phyloP scores from a whole-genome alignment of 1,140 invertebrate genomes.

The fruit fly (Drosophila melanogaster) region DNA sequence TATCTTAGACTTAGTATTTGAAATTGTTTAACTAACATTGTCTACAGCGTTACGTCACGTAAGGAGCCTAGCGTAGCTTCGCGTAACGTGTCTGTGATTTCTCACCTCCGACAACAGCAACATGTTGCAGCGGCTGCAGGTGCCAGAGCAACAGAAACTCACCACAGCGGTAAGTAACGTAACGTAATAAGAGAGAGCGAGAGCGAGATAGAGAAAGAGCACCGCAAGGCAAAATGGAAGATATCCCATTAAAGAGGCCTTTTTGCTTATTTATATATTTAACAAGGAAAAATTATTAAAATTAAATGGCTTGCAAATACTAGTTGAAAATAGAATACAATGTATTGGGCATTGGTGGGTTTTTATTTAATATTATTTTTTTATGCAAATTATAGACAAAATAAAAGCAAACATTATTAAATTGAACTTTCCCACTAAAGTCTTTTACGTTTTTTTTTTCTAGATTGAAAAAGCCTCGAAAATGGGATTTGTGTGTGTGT shows the following conservation, averaged over 20 bases:
- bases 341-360: not conserved
- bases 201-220: not conserved
- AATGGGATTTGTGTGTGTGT: conserved; percentile 9
- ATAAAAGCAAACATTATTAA: not conserved
- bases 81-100: conserved; percentile 12
- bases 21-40: conserved; percentile 10
- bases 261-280: not conserved
- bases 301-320: no score
- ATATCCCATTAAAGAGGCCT: conserved; percentile 6
- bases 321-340: not conserved
- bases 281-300: no score
- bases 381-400: not conserved
- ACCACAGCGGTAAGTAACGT: conserved; percentile 38
- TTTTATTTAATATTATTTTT: not conserved
- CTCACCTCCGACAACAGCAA: conserved; percentile 13
- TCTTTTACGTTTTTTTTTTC: not conserved
- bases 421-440: not conserved
- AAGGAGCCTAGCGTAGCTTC: not conserved
- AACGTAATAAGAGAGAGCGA: conserved; percentile 4
- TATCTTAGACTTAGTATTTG: no score
- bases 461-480: not conserved
- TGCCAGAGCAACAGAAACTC: conserved; percentile 45
- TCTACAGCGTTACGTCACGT: conserved; percentile 19
- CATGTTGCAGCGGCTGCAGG: conserved; percentile 54
- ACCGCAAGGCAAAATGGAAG: no score